These are phyloP conservation scores for Pteronotus mesoamericanus DNA, from an alignment of 2,797 vertebrate species.

Conservation along the genomic window DNA sequence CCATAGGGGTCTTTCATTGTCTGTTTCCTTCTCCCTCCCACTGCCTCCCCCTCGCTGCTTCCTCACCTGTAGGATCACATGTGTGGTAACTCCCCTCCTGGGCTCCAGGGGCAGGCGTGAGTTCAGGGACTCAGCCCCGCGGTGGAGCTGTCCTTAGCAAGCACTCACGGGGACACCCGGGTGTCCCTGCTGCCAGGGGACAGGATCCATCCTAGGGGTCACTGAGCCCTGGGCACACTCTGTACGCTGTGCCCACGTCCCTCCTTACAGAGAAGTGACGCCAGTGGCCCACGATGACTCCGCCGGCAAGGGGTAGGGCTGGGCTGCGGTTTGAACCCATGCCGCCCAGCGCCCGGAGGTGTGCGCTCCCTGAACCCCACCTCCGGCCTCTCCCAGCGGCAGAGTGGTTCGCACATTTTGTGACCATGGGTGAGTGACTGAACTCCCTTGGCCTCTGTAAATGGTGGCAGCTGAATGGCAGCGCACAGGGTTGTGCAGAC, in stretches of 20 bases:
- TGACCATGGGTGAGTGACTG: not conserved
- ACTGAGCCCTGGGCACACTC: accelerated
- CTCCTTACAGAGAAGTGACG: not conserved
- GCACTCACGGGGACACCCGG: not conserved
- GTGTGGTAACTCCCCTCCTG: not conserved
- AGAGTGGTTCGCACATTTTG: not conserved
- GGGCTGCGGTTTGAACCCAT: not conserved
- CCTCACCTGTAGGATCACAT: accelerated
- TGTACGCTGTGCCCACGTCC: accelerated
- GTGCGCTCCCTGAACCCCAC: accelerated
- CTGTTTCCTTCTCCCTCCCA: not conserved
- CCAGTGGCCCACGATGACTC: accelerated
- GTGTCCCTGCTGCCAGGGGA: not conserved
- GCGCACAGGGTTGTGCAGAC: accelerated
- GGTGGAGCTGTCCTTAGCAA: too few relatives aligned
- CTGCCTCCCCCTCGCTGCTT: not conserved
- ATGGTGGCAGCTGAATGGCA: not conserved
- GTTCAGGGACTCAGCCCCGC: not conserved
- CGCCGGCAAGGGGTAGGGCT: not conserved
- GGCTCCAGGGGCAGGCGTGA: not conserved
- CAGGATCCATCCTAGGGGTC: accelerated
- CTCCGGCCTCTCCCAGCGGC: accelerated
- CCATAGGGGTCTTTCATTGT: accelerated
- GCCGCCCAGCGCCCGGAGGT: accelerated
- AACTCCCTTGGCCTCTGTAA: not conserved